These are phyloP conservation scores for Melanerpes formicivorus DNA, from an alignment of 2,113 vertebrate genomes.

Conservation along the genomic window DNA sequence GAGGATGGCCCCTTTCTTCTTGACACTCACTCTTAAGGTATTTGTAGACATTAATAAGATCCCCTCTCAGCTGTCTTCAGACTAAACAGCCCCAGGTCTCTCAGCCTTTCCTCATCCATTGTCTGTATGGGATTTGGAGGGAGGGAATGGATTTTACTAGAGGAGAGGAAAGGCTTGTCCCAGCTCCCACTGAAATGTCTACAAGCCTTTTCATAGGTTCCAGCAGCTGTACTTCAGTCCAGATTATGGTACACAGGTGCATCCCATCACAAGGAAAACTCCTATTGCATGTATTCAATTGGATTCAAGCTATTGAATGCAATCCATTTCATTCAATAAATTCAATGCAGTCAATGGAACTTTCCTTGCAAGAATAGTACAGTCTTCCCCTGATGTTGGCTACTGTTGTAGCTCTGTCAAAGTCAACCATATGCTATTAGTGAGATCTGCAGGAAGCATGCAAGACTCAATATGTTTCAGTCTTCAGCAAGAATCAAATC, in stretches of 20 bases:
- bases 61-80: no score
- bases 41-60: no score
- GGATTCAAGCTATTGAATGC: no score
- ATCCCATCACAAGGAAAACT: neutral
- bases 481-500: neutral
- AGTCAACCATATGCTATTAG: neutral
- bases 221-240: neutral
- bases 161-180: neutral
- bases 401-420: neutral
- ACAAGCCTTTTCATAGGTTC: neutral
- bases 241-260: neutral
- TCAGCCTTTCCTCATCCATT: neutral
- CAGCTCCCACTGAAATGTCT: neutral
- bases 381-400: neutral
- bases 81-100: no score
- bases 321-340: no score
- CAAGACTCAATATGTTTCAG: neutral
- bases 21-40: no score
- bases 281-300: neutral
- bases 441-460: neutral
- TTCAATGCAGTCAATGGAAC: no score
- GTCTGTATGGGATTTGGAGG: neutral
- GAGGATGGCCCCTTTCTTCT: no score
- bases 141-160: neutral
- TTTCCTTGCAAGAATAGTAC: neutral